A percentile compares a stretch with the other conserved stretches of the same genome.
These are phyloP conservation scores for Candidula unifasciata DNA, from an alignment of 2,888 invertebrate species.

Conservation along the genomic window DNA sequence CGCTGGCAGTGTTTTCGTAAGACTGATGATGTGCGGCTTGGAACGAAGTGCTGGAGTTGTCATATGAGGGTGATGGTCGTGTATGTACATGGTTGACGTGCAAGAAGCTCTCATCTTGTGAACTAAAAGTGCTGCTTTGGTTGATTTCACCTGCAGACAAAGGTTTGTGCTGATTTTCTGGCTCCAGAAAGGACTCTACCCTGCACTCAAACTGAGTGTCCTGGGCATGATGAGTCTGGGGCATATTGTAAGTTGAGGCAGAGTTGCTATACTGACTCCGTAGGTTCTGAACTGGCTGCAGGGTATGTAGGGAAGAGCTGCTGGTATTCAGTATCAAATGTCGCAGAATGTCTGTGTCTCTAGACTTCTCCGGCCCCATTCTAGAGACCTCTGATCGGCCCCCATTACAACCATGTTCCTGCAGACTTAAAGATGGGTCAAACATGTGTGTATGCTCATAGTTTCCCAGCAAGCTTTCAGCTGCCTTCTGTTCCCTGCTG, in stretches of 20 bases:
- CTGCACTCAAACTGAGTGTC: constrained; percentile 34
- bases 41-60: constrained; percentile 30
- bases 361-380: constrained; percentile 30
- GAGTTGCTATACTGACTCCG: constrained; percentile 6
- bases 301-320: constrained; percentile 26
- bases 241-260: constrained; percentile 15
- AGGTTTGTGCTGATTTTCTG: constrained; percentile 31
- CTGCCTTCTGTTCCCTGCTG: not conserved
- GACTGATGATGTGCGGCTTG: constrained; percentile 35
- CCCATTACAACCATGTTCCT: not conserved
- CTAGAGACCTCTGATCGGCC: not conserved
- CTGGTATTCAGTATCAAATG: constrained; percentile 46
- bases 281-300: constrained; percentile 27
- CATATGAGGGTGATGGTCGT: constrained; percentile 36
- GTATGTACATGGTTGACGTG: constrained; percentile 29
- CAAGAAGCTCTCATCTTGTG: constrained; percentile 40
- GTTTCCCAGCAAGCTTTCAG: constrained; percentile 14
- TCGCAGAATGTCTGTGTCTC: constrained; percentile 47
- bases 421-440: constrained; percentile 15
- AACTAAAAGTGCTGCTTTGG: not conserved
- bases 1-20: constrained; percentile 19
- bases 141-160: constrained; percentile 1
- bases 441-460: constrained; percentile 36
- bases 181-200: constrained; percentile 40
- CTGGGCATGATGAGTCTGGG: constrained; percentile 12